Evolutionary conservation across 2,113 vertebrate species (phyloP).

Genomic region (Octodon degus): DNA sequence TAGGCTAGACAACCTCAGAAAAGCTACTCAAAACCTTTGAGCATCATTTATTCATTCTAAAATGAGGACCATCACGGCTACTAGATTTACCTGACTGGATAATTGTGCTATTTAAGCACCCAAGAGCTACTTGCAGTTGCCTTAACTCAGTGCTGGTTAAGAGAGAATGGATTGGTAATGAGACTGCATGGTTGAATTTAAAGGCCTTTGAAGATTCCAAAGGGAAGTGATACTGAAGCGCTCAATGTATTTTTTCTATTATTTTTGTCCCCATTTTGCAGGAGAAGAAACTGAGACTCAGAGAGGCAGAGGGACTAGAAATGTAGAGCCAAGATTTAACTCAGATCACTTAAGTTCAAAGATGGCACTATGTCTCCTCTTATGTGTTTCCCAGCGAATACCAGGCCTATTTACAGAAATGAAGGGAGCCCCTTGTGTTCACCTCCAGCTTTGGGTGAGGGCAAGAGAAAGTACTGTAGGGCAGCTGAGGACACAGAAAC

Average conservation of each 20-base stretch:
- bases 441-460: background rate
- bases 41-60: background rate
- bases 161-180: background rate
- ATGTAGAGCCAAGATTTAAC: background rate
- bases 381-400: background rate
- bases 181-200: background rate
- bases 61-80: background rate
- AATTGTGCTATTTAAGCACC: background rate
- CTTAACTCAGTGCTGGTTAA: background rate
- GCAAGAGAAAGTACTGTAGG: background rate
- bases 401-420: background rate
- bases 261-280: background rate
- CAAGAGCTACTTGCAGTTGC: background rate
- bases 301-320: background rate
- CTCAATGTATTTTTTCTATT: background rate
- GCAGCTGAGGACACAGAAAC: background rate
- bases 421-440: background rate
- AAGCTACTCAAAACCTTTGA: background rate
- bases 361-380: background rate
- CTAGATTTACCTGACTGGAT: background rate
- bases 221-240: background rate
- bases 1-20: background rate
- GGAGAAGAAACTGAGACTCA: background rate
- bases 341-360: background rate
- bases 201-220: background rate